A percentile compares a stretch with the other conserved stretches of the same genome.
Conservation (phyloP, 2,797 vertebrate genomes). For the Scolopax rusticola region DNA sequence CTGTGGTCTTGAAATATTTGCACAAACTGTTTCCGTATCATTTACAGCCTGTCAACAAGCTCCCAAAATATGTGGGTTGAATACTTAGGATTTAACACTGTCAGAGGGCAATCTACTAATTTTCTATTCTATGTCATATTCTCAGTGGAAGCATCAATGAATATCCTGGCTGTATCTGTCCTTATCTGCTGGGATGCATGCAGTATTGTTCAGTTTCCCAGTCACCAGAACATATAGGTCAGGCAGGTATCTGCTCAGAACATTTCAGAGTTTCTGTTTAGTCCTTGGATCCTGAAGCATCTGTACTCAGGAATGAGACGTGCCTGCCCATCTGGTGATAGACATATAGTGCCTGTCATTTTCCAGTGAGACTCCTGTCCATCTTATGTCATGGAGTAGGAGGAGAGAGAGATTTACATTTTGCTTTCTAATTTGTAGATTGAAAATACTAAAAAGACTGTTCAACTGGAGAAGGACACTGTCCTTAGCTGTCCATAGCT, state of each 20-base stretch:
- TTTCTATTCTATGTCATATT: neutral
- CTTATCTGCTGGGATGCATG: neutral
- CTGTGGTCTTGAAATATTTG: neutral
- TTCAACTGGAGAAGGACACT: neutral
- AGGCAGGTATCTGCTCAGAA: neutral
- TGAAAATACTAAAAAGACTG: neutral
- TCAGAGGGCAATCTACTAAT: constrained; percentile 25
- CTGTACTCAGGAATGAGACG: neutral
- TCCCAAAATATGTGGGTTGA: constrained; percentile 31
- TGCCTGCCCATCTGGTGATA: neutral
- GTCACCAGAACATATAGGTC: neutral
- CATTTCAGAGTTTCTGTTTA: neutral
- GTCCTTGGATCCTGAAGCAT: neutral
- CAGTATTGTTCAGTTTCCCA: neutral
- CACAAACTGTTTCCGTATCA: constrained; percentile 33
- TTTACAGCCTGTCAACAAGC: constrained; percentile 29
- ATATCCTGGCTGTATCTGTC: neutral
- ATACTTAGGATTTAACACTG: neutral
- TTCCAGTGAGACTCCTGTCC: neutral
- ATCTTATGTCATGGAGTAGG: neutral
- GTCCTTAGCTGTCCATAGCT: neutral
- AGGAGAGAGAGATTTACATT: neutral
- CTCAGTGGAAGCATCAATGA: neutral
- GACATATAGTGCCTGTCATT: neutral
- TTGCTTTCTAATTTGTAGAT: neutral